Base-by-base conservation (phyloP, 2,888 invertebrate genomes). In the Geotrupes spiniger region DNA sequence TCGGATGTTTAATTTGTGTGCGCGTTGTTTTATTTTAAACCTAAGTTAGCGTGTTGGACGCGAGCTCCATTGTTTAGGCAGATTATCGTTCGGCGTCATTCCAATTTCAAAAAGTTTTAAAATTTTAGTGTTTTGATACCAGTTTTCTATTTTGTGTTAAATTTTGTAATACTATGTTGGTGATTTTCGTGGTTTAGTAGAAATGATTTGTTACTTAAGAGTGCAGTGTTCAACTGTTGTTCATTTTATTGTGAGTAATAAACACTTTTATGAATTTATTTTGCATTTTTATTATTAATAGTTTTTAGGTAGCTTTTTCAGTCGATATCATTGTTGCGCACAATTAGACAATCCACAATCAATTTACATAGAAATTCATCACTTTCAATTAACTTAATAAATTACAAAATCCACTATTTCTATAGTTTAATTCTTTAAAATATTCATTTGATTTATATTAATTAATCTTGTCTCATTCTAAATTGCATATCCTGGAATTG, bases 171-270 rank as follows among this genome's bases (percentile, higher is more conserved):
- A n/a, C n/a, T n/a, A 46, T 21, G 26, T 46, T 21, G 3, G 3
- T 21, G 21, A n/a, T n/a, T n/a, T n/a, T 21, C 6, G 6, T 21
- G 6, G 21, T 21, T 21, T 21, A 4, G 6, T 40, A n/a, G 21
- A 15, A 27, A 31, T 39, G 39, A 4, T 4, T 17, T 15, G 17
- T 11, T 17, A 33, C 14, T 45, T 31, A n/a, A 39, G 58, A 57
- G 58, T 58, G 58, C 58, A 58, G 58, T 55, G 55, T 25, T 52
- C 49, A 56, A 59, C 61, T 60, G 61, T 61, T 62, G 62, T 56
- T 62, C 52, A 56, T 58, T 56, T 53, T 57, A 57, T 54, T 60
- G 57, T 60, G 59, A 61, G 56, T 61, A 62, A 63, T 63, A 63
- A 61, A 63, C 62, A 61, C 60, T 60, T 58, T 62, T 58, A 60